Evolutionary conservation across 2,113 vertebrate species (phyloP), one percentile per base, ranked within the genome.

Genomic region (Misgurnus mizolepis): DNA sequence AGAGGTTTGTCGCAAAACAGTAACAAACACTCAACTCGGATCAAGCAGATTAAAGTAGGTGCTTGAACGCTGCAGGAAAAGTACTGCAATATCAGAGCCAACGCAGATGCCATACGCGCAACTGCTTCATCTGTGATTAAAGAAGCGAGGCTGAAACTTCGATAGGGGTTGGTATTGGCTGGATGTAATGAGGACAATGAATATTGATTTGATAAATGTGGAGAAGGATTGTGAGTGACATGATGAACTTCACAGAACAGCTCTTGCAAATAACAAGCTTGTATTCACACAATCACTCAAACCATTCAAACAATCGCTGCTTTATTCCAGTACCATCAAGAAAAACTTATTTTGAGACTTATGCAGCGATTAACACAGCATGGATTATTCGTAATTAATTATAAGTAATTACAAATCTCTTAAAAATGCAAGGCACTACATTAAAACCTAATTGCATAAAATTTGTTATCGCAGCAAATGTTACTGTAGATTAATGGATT

Each of bases 11-110:
- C 75, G 53, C 7, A 17, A 34, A 41, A 14, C 34, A 34, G 27
- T 76, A 53, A 50, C 34, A 77, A 77, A 77, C 75, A 77, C 75
- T 77, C 47, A 50, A 41, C 27, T 55, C 62, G 18, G 75, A 77
- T 53, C 75, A 77, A 65, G 62, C 75, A 22, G 75, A 53, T 39
- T 77, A 14, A 66, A 77, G 62, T 77, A 76, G 45, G 34, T 76
- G 61, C 74, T 75, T 49, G 58, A 49, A 43, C 43, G 10, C 18
- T 1, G 10, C 3, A 39, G 18, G 61, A 47, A 34, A 47, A 76
- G 22, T 14, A 14, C 41, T 74, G 58, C 41, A 47, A 61, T 61
- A 61, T 6, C 72, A 47, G 56, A 43, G 56, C n/a, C 40, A 22
- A 79, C 27, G 65, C 17, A 72, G 34, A 18, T 53, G 45, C 17